phyloP scores from a whole-genome alignment of 92 coral and sea anemone species.

The Bergia sp. region DNA sequence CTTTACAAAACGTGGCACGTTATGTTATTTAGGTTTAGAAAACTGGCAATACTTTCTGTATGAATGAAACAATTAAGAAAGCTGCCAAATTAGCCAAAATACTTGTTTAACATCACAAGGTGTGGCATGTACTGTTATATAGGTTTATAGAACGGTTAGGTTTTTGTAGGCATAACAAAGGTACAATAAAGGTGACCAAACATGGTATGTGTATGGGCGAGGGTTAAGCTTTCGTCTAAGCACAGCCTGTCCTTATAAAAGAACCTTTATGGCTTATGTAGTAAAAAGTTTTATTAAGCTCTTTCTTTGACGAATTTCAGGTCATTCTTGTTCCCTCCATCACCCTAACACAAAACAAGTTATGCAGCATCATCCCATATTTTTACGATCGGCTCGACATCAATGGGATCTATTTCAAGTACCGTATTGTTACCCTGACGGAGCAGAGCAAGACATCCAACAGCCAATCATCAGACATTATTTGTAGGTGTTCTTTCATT shows the following conservation, averaged over 20 bases:
- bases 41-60: too few relatives aligned
- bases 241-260: too few relatives aligned
- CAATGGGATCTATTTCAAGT: constrained; percentile 7
- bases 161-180: too few relatives aligned
- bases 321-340: constrained; percentile 2
- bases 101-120: too few relatives aligned
- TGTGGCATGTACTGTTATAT: too few relatives aligned
- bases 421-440: constrained; percentile 28
- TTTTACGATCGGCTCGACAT: neutral
- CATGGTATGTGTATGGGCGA: neutral
- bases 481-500: neutral
- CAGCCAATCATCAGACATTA: constrained; percentile 3
- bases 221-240: neutral
- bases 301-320: neutral
- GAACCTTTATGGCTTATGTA: neutral
- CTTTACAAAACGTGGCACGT: too few relatives aligned
- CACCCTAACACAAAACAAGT: neutral
- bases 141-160: too few relatives aligned
- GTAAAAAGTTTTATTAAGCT: neutral
- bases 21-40: too few relatives aligned
- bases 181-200: neutral
- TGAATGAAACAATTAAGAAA: too few relatives aligned
- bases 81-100: too few relatives aligned
- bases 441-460: constrained; percentile 30
- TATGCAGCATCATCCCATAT: neutral